A percentile compares a stretch with the other conserved stretches of the same genome.
phyloP scores from a whole-genome alignment of 2,888 invertebrate species.

The Stenurella melanura region DNA sequence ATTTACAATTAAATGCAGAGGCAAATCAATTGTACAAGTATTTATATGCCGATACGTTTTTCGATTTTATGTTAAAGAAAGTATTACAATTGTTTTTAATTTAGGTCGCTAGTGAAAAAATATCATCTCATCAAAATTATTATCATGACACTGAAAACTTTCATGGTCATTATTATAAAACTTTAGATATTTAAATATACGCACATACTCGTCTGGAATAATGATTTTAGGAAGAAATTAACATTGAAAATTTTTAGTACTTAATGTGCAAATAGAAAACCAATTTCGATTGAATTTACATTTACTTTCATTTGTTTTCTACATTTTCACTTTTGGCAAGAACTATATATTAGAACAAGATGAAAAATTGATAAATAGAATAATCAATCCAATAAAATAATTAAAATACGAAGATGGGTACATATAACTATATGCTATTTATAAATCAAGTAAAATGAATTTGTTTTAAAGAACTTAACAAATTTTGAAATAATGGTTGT shows the following conservation, averaged over 20 bases:
- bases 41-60: constrained; percentile 44
- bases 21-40: constrained; percentile 14
- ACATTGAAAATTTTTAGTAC: background rate
- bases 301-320: constrained; percentile 10
- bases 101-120: constrained; percentile 53
- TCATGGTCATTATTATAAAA: constrained; percentile 48
- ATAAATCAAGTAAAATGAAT: too few species aligned
- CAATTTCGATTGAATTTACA: background rate
- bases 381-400: too few species aligned
- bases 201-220: constrained; percentile 35
- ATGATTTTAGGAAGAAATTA: constrained; percentile 29
- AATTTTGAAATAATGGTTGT: too few species aligned
- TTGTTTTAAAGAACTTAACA: too few species aligned
- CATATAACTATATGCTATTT: too few species aligned
- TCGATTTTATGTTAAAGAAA: constrained; percentile 53
- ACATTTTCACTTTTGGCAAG: background rate
- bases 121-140: constrained; percentile 54
- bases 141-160: constrained; percentile 49
- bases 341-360: background rate
- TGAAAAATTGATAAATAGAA: too few species aligned
- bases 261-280: constrained; percentile 19
- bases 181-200: constrained; percentile 36
- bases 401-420: too few species aligned
- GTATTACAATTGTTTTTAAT: constrained; percentile 49
- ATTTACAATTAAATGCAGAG: constrained; percentile 16